Conservation (phyloP, 2,888 invertebrate genomes). For the Aproaerema taeniolella region DNA sequence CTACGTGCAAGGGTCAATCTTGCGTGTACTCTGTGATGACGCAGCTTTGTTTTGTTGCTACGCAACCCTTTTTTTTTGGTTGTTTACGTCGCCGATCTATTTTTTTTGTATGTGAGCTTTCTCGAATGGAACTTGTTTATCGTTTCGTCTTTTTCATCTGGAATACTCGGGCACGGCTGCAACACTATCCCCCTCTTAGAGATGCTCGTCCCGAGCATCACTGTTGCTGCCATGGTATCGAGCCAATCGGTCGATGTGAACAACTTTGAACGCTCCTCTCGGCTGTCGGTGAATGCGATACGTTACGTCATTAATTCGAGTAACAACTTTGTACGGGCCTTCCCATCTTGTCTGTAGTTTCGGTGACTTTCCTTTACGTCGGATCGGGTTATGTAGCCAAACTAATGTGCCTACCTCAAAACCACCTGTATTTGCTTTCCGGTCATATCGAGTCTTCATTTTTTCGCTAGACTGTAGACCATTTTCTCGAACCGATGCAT, state of each 20-base stretch:
- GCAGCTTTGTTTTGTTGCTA: too few relatives aligned
- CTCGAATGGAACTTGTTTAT: too few relatives aligned
- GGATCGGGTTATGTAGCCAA: neutral
- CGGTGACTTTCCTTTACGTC: neutral
- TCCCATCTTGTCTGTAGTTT: neutral
- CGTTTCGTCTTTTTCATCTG: too few relatives aligned
- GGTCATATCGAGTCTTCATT: conserved; percentile 3
- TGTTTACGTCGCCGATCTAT: too few relatives aligned
- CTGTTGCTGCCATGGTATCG: neutral
- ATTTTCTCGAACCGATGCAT: neutral
- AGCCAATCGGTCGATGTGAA: conserved; percentile 1
- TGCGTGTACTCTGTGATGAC: too few relatives aligned
- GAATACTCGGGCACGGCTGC: too few relatives aligned
- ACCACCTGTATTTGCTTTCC: conserved; percentile 6
- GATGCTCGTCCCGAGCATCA: conserved; percentile 4
- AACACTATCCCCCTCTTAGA: neutral
- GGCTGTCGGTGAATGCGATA: neutral
- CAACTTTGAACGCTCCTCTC: neutral
- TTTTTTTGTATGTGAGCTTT: too few relatives aligned
- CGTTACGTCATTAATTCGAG: conserved; percentile 1
- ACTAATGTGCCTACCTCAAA: neutral
- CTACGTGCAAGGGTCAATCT: too few relatives aligned
- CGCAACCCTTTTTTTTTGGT: too few relatives aligned
- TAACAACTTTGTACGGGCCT: neutral
- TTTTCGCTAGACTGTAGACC: neutral